Percentiles rank a stretch among this genome's conserved stretches.
These are phyloP conservation scores for Drosophila robusta DNA, from an alignment of 2,888 invertebrate species.

Conservation along the genomic window DNA sequence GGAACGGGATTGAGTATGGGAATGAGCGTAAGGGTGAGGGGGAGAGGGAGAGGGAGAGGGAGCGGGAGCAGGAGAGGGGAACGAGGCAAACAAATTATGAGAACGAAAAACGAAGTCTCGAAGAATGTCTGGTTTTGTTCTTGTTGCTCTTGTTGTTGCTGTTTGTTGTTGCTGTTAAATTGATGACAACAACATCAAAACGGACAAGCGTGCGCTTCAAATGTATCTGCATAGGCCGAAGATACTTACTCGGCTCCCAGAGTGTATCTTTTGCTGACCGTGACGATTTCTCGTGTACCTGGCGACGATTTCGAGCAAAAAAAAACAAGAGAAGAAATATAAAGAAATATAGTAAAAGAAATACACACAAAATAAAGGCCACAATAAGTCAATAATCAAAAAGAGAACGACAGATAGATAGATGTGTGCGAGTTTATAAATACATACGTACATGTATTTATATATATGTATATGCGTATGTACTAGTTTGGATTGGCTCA, in stretches of 20 bases:
- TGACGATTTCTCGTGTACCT: constrained; percentile 75
- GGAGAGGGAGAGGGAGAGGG: constrained; percentile 1
- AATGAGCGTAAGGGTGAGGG: constrained; percentile 10
- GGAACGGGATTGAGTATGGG: constrained; percentile 59
- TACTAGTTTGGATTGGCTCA: constrained; percentile 27
- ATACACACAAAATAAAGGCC: constrained; percentile 42
- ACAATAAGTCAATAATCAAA: constrained; percentile 79
- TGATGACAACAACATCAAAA: constrained; percentile 80
- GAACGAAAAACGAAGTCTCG: constrained; percentile 69
- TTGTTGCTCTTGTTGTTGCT: constrained; percentile 40
- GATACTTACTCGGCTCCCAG: constrained; percentile 45
- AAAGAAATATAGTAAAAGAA: constrained; percentile 20
- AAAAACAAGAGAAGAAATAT: constrained; percentile 26
- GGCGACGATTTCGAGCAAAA: constrained; percentile 61
- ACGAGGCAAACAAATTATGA: constrained; percentile 75
- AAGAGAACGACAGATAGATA: constrained; percentile 47
- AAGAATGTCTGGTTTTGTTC: constrained; percentile 70
- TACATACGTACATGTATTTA: constrained; percentile 11
- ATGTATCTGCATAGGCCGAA: constrained; percentile 72
- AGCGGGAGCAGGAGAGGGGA: background rate
- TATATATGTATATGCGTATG: constrained; percentile 35
- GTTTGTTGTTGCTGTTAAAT: constrained; percentile 64
- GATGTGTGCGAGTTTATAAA: constrained; percentile 31
- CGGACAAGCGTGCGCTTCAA: constrained; percentile 80
- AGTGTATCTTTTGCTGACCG: constrained; percentile 65